A percentile compares a stretch with the other conserved stretches of the same genome.
phyloP scores from a whole-genome alignment of 1,140 invertebrate genomes.

The Delia radicum region DNA sequence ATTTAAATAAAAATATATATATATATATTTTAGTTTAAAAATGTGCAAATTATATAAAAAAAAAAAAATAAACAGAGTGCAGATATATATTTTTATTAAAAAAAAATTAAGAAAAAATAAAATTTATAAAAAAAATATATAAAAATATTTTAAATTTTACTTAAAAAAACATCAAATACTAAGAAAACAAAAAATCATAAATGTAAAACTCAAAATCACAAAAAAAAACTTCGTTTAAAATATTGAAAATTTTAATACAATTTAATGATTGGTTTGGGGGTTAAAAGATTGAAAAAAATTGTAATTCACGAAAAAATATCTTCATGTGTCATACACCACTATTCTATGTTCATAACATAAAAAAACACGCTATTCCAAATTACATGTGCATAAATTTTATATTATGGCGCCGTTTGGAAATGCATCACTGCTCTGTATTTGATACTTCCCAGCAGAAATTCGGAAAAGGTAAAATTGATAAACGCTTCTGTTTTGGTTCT shows the following conservation, averaged over 20 bases:
- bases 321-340: too few species aligned
- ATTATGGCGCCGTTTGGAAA: too few species aligned
- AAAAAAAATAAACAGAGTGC: not conserved
- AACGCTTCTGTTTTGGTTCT: too few species aligned
- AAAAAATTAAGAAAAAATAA: not conserved
- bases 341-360: too few species aligned
- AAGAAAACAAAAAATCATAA: not conserved
- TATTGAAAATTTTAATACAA: not conserved
- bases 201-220: not conserved
- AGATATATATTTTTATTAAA: slow-evolving; percentile 3
- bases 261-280: too few species aligned
- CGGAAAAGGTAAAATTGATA: too few species aligned
- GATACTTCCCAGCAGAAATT: too few species aligned
- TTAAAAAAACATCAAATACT: not conserved
- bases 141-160: not conserved
- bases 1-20: not conserved
- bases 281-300: too few species aligned
- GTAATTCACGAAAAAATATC: too few species aligned
- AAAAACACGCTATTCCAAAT: too few species aligned
- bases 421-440: too few species aligned
- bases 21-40: not conserved
- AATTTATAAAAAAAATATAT: not conserved
- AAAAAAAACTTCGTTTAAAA: not conserved
- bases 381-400: too few species aligned
- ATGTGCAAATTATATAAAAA: not conserved